Base-by-base conservation (phyloP, 2,113 vertebrate genomes). In the Hiodon alosoides region DNA sequence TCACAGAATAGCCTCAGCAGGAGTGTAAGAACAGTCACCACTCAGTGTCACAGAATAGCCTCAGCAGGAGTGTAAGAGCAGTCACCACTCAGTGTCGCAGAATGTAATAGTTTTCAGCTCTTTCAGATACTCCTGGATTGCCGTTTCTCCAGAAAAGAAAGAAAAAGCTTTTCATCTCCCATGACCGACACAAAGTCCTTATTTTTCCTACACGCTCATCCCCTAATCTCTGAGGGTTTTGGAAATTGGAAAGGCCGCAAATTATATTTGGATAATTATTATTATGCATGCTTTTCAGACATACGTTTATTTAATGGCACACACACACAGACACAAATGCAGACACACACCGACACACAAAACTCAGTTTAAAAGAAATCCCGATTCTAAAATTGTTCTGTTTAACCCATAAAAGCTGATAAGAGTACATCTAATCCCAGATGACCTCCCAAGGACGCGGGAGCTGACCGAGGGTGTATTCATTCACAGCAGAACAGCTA, bases 341-440 rank as follows among this genome's bases (percentile, higher is more conserved):
- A 60, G 47, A 11, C 5, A 46, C 46, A 67, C 5, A 47, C 46
- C 52, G 17, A 5, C 58, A 14, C 16, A 8, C 48, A 50, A 16
- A 54, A 71, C 7, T 9, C n/a, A 75, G 51, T 55, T 60, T 13
- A 53, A 70, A 52, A 72, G 48, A 76, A 83, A 13, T 47, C 57
- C 69, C 74, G 70, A 58, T 75, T 79, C 78, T 77, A 80, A 83
- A 75, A 88, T 86, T 85, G 83, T 88, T 86, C 82, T 84, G 4
- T 9, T 86, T 86, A 82, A 89, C 90, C 85, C 83, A 88, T 88
- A 82, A 82, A 82, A 79, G 85, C 88, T 84, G 88, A 90, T 90
- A 90, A 90, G 82, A 80, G 84, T 79, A 83, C 85, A 87, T 90
- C 87, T 88, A 83, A 87, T 87, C 83, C 82, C 87, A 79, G 78